phyloP scores from a whole-genome alignment of 2,888 invertebrate genomes.

The Melanargia galathea region DNA sequence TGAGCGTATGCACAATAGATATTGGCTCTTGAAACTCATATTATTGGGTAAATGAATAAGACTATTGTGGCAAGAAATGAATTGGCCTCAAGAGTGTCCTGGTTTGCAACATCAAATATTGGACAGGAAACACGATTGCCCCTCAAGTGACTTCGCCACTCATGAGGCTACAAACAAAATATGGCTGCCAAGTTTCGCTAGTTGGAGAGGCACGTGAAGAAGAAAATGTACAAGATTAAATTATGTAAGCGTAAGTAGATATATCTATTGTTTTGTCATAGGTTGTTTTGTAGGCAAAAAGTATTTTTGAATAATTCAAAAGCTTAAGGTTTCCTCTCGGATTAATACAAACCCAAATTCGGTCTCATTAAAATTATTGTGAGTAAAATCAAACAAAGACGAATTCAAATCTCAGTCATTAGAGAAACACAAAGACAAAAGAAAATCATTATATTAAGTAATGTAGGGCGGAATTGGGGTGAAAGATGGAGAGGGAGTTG shows the following conservation, averaged over 20 bases:
- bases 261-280: neutral
- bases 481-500: constrained; percentile 59
- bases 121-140: too few relatives aligned
- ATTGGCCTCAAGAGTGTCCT: too few relatives aligned
- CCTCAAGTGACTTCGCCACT: neutral
- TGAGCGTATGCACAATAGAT: too few relatives aligned
- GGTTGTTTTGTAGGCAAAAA: neutral
- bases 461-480: constrained; percentile 53
- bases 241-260: too few relatives aligned
- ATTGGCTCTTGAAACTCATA: too few relatives aligned
- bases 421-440: constrained; percentile 43
- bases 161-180: neutral
- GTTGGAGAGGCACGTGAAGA: neutral
- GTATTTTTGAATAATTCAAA: constrained; percentile 1
- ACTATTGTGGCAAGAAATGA: too few relatives aligned
- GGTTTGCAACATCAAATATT: too few relatives aligned
- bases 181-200: neutral
- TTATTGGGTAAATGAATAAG: too few relatives aligned
- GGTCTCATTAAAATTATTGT: constrained; percentile 31
- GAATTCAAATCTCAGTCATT: constrained; percentile 42
- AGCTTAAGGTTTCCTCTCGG: neutral
- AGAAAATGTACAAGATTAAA: neutral
- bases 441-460: constrained; percentile 62
- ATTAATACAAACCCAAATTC: constrained; percentile 19
- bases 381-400: constrained; percentile 32